Evolutionary conservation across 2,797 vertebrate genomes (phyloP).

Genomic region (Lerista edwardsae): DNA sequence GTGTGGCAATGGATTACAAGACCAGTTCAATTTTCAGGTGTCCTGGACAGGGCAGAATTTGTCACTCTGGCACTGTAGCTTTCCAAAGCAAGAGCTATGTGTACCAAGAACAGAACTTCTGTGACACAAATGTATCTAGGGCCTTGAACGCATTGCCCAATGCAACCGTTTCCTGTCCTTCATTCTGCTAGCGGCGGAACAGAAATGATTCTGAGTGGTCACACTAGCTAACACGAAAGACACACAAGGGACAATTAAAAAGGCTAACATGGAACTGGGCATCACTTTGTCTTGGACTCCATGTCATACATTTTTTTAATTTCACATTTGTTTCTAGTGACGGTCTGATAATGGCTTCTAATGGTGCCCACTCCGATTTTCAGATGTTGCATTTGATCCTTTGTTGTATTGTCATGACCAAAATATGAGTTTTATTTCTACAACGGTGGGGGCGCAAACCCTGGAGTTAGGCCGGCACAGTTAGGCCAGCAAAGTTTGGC

Average conservation of each 20-base stretch:
- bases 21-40: slow-evolving; percentile 64
- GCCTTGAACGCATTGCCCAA: slow-evolving; percentile 9
- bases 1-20: slow-evolving; percentile 67
- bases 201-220: slow-evolving; percentile 49
- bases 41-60: slow-evolving; percentile 69
- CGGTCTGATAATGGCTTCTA: slow-evolving; percentile 18
- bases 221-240: slow-evolving; percentile 36
- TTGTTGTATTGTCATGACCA: slow-evolving; percentile 11
- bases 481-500: too few species aligned
- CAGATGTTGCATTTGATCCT: slow-evolving; percentile 30
- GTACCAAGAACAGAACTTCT: not conserved
- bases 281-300: not conserved
- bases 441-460: slow-evolving; percentile 6
- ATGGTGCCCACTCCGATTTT: slow-evolving; percentile 26
- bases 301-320: slow-evolving; percentile 31
- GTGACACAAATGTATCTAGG: slow-evolving; percentile 55
- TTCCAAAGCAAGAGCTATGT: slow-evolving; percentile 50
- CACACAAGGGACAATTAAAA: slow-evolving; percentile 7
- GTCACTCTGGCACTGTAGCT: slow-evolving; percentile 50
- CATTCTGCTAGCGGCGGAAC: slow-evolving; percentile 27
- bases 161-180: slow-evolving; percentile 26
- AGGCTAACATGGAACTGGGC: slow-evolving; percentile 9
- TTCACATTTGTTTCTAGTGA: slow-evolving; percentile 26
- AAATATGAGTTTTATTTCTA: slow-evolving; percentile 23
- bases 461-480: too few species aligned